Percentiles rank a stretch among this genome's conserved stretches.
Evolutionary conservation across 2,113 vertebrate genomes (phyloP).

Genomic region (Alethe diademata): DNA sequence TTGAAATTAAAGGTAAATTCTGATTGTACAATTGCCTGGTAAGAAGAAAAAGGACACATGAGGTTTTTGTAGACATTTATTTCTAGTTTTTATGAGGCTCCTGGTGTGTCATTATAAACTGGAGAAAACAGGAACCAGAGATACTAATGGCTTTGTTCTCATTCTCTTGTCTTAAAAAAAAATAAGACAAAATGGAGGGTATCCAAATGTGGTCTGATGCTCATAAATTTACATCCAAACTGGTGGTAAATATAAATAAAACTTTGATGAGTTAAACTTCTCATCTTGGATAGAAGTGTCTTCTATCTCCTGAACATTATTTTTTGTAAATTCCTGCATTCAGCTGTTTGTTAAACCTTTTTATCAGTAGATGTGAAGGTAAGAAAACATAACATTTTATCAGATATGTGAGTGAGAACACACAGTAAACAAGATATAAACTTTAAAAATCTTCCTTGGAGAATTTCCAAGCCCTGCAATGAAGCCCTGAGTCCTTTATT

Average conservation of each 20-base stretch:
- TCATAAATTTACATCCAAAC: neutral
- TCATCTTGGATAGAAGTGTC: neutral
- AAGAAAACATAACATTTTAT: constrained; percentile 38
- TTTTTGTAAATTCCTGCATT: neutral
- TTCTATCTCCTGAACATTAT: neutral
- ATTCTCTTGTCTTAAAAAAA: neutral
- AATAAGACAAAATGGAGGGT: neutral
- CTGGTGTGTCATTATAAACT: neutral
- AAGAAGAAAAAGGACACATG: neutral
- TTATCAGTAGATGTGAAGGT: constrained; percentile 22
- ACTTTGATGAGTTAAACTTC: neutral
- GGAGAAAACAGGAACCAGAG: neutral
- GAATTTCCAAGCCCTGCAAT: neutral
- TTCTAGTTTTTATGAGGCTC: constrained; percentile 30
- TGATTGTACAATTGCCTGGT: neutral
- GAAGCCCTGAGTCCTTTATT: neutral
- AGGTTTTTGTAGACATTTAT: neutral
- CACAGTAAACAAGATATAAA: neutral
- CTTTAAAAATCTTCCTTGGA: constrained; percentile 16
- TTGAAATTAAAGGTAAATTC: neutral
- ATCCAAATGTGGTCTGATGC: neutral
- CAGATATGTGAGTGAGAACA: neutral
- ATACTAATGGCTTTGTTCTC: constrained; percentile 12
- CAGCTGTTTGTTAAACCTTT: constrained; percentile 17
- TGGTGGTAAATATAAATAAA: neutral